Evolutionary conservation across 2,113 vertebrate genomes (phyloP), one percentile per base, ranked within the genome.

Genomic region (Calyptomena viridis): DNA sequence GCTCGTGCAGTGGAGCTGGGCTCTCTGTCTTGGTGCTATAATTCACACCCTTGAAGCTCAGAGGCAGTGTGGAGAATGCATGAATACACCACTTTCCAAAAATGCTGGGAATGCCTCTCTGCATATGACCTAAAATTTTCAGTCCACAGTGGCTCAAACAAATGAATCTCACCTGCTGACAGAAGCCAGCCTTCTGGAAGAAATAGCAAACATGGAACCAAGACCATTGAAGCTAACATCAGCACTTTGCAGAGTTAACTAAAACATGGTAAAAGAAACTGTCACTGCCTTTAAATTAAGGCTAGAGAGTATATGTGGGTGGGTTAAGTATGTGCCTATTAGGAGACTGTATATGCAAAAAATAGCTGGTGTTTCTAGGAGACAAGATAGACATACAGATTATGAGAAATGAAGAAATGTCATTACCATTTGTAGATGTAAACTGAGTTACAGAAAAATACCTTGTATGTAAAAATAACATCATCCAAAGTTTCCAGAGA

Each of bases 11-110:
- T 18, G 64, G 37, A 89, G 46, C 12, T 73, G 25, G 37, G 58
- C 12, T 68, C 7, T 76, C 47, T 80, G 49, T 84, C 39, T 46
- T 1, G 6, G 21, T 73, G 73, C 47, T 58, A 5, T 64, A 76
- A 89, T 7, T 89, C 79, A 60, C 37, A 42, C 2, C 31, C 40
- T 19, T 68, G 49, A 59, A 50, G 33, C 30, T 76, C 72, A 55
- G 66, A 78, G 31, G 6, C 0, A 4, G 19, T 1, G 1, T 2
- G 2, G 47, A 50, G 47, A 55, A 25, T 18, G 3, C 27, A n/a
- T 1, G 7, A 10, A 8, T 23, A 12, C 14, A 31, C 4, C 22
- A 18, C 15, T 66, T 10, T 11, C 23, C 79, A 83, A 30, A 73
- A 59, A 39, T 27, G 9, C 37, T 50, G 49, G 31, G 20, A 91